Conservation (phyloP, 2,888 invertebrate species). For the Tortrix viridana region DNA sequence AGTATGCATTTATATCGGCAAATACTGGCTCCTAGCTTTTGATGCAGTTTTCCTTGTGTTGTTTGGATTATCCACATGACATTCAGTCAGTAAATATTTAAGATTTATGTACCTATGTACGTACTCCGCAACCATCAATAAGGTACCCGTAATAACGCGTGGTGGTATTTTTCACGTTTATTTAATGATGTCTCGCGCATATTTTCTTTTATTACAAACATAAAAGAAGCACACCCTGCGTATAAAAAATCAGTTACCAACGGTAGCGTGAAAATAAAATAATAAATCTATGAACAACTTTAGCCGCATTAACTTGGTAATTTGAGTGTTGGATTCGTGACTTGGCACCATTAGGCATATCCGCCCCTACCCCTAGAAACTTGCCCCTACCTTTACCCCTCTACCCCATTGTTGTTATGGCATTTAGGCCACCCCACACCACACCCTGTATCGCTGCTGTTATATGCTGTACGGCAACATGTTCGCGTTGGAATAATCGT, state of each 20-base stretch:
- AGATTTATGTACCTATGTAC: too few species aligned
- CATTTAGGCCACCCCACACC: conserved; percentile 60
- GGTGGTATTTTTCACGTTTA: too few species aligned
- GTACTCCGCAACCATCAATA: too few species aligned
- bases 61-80: too few species aligned
- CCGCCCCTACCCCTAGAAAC: conserved; percentile 51
- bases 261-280: conserved; percentile 31
- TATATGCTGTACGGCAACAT: conserved; percentile 42
- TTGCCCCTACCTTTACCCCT: conserved; percentile 45
- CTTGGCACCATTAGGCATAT: conserved; percentile 73
- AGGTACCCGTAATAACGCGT: too few species aligned
- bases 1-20: too few species aligned
- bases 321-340: conserved; percentile 72
- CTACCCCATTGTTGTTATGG: conserved; percentile 46
- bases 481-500: conserved; percentile 14
- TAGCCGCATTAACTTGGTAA: conserved; percentile 54
- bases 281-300: conserved; percentile 39
- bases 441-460: conserved; percentile 53
- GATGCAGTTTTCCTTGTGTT: too few species aligned
- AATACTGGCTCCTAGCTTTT: too few species aligned
- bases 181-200: not conserved
- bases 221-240: conserved; percentile 22
- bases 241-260: conserved; percentile 24
- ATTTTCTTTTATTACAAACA: conserved; percentile 16
- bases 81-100: too few species aligned